Evolutionary conservation across 2,797 vertebrate genomes (phyloP).

Genomic region (Rhabdomys pumilio): DNA sequence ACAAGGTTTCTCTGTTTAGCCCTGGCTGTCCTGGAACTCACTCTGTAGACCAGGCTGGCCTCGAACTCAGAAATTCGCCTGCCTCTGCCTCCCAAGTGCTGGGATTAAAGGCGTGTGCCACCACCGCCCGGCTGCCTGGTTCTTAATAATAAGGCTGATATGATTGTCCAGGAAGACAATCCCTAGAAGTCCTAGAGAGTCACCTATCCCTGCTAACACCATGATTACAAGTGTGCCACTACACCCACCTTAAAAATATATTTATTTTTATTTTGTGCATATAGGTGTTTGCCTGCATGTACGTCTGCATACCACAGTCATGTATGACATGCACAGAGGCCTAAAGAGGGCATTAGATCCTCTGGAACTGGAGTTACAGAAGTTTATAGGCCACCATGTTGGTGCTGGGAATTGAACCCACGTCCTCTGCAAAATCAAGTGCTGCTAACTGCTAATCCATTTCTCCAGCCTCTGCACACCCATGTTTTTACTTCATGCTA

Average conservation of each 20-base stretch:
- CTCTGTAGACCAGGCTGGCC: no score
- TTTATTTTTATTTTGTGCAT: background rate
- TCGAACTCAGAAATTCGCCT: no score
- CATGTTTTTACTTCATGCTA: background rate
- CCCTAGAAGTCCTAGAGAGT: background rate
- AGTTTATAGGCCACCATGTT: background rate
- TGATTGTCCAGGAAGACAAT: background rate
- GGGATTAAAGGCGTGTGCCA: no score
- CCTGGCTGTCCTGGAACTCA: no score
- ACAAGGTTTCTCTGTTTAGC: no score
- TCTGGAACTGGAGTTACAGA: background rate
- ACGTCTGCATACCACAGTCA: background rate
- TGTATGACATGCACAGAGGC: background rate
- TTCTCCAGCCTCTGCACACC: background rate
- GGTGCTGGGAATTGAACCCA: background rate
- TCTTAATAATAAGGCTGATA: background rate
- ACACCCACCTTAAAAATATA: background rate
- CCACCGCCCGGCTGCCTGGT: background rate
- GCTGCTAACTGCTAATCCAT: background rate
- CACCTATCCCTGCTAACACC: background rate
- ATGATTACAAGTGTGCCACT: background rate
- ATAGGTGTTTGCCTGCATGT: background rate
- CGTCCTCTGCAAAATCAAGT: background rate
- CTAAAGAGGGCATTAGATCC: background rate
- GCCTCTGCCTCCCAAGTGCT: no score